Base-by-base conservation (phyloP, 2,888 invertebrate genomes). In the Leptinotarsa juncta region DNA sequence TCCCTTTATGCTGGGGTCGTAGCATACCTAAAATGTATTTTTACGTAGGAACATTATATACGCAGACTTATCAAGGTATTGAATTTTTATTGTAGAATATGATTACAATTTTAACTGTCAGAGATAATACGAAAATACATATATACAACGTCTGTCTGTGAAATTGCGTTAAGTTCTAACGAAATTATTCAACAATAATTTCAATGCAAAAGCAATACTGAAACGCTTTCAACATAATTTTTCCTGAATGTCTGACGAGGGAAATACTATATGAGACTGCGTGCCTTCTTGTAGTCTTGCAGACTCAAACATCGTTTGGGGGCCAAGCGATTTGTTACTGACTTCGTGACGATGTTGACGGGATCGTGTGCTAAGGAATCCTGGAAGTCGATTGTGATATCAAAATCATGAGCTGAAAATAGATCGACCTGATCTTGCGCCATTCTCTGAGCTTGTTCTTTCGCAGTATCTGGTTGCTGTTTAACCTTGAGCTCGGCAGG, bases 211-310 rank as follows among this genome's bases (percentile, higher is more conserved):
- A n/a, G 32, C 1, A 7, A 32, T 32, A 32, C 1, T 42, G 42
- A 0, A 32, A 7, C 32, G 32, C 32, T 26, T 26, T 26, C 4
- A 4, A 26, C 7, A 32, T 32, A 10, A 42, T 2, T 42, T 5
- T 32, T 62, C 62, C 42, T 42, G 42, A 32, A 42, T 12, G 18
- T 3, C 32, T 3, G 14, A 12, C 1, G 18, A 18, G 4, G 2
- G 18, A 18, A 82, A 76, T 84, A 86, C 86, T 87, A 87, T 79
- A 97, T 97, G 78, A 97, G 93, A 71, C 97, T 97, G 82, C 96
- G 93, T 84, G 96, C 94, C 88, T 96, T 96, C 90, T 97, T 97
- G 88, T 97, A 97, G 86, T 97, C 97, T 85, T 97, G 96, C 78
- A 97, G 89, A 86, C 97, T 97, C 65, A 97, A 89, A 0, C 96